A percentile compares a stretch with the other conserved stretches of the same genome.
Evolutionary conservation across 2,888 invertebrate genomes (phyloP).

Genomic region (Colletes collaris): DNA sequence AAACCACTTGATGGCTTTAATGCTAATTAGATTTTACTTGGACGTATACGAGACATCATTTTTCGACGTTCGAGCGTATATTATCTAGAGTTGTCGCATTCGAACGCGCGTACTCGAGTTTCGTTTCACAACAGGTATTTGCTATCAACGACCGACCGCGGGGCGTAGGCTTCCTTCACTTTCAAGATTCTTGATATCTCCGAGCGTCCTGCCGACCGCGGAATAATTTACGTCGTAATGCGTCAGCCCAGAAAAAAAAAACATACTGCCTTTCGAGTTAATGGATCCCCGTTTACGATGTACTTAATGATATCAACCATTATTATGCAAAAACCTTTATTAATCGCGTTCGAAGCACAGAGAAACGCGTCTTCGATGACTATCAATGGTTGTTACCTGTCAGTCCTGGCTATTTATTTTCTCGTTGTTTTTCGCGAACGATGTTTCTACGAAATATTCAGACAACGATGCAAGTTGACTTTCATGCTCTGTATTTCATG

Average conservation of each 20-base stretch:
- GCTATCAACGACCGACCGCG: neutral
- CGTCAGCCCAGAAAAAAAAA: neutral
- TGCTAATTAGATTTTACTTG: conserved; percentile 21
- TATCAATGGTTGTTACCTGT: conserved; percentile 5
- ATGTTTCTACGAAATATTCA: too few relatives aligned
- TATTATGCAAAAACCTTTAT: conserved; percentile 7
- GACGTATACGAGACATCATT: conserved; percentile 1
- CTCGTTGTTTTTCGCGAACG: neutral
- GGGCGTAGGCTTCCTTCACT: neutral
- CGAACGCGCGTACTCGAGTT: neutral
- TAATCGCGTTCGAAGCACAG: neutral
- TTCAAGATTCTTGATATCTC: conserved; percentile 1
- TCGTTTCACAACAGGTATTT: neutral
- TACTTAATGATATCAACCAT: neutral
- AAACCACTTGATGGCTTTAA: conserved; percentile 6
- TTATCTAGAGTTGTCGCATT: neutral
- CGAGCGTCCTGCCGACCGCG: neutral
- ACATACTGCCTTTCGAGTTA: neutral
- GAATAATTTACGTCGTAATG: neutral
- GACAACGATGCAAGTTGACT: too few relatives aligned
- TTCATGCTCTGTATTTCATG: too few relatives aligned
- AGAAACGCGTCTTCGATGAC: conserved; percentile 6
- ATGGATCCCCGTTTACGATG: neutral
- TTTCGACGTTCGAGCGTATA: neutral
- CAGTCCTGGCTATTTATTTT: conserved; percentile 1